These are phyloP conservation scores for Oscheius sp. DNA, from an alignment of 1,140 invertebrate genomes.

Conservation along the genomic window DNA sequence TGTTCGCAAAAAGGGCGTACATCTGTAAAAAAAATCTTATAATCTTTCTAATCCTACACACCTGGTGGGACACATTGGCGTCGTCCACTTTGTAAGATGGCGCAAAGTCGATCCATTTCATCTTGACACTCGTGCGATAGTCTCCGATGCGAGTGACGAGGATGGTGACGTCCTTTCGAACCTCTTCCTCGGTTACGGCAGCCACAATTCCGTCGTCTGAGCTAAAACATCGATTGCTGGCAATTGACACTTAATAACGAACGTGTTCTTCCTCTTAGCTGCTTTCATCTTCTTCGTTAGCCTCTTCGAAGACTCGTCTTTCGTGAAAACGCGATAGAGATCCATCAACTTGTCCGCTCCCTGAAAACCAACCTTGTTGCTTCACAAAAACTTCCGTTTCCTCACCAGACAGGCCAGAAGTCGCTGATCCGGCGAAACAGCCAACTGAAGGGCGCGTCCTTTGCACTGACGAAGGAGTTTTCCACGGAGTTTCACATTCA, in stretches of 20 bases:
- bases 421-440: conserved; percentile 66
- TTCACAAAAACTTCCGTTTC: conserved; percentile 6
- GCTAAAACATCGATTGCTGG: background rate
- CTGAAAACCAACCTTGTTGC: conserved; percentile 49
- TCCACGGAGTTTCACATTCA: conserved; percentile 72
- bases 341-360: conserved; percentile 79
- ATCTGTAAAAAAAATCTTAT: background rate
- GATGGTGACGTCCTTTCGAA: conserved; percentile 53
- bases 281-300: conserved; percentile 54
- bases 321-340: conserved; percentile 75
- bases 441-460: conserved; percentile 68
- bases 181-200: conserved; percentile 38
- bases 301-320: conserved; percentile 72
- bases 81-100: conserved; percentile 1
- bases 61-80: background rate
- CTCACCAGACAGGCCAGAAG: conserved; percentile 75
- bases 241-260: background rate
- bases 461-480: conserved; percentile 73
- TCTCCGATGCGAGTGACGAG: conserved; percentile 51
- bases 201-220: background rate
- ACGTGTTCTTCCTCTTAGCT: conserved; percentile 43
- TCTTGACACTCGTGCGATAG: conserved; percentile 39
- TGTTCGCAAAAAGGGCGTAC: conserved; percentile 45
- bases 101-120: conserved; percentile 58
- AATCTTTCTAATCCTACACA: background rate